Base-by-base conservation (phyloP, 1,140 invertebrate genomes). In the Antheraea pernyi region DNA sequence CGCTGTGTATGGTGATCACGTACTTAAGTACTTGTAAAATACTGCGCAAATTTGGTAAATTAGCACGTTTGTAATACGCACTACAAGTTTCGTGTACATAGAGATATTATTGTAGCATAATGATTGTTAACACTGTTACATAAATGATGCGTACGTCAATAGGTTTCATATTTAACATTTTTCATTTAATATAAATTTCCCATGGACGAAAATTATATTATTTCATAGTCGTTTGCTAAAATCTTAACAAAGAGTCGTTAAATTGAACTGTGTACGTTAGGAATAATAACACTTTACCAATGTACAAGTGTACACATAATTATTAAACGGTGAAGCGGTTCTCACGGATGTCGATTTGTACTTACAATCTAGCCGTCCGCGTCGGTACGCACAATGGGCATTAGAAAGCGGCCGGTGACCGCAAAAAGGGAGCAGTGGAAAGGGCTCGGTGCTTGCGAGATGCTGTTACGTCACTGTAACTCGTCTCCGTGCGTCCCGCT, bases 331-430 rank as follows among this genome's bases (percentile, higher is more conserved):
- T 68, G 63, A 72, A 77, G 73, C 66, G 75, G 81, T 85, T 89
- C 87, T 88, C 87, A 91, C 87, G 89, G 86, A 86, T 86, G 84
- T 82, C 78, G 83, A 82, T 82, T 67, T 65, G 76, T 80, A 80
- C 77, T 79, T 78, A 85, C 81, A 73, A 80, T 80, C 74, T 80
- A 77, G 77, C 79, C 72, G 77, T 80, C 79, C 81, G 78, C 22
- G 22, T 77, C 73, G 65, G 68, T 78, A 80, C 76, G 76, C 68
- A 89, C 89, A 91, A 91, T 91, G 77, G 79, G 74, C 81, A 86
- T 91, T 91, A 91, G 89, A 91, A 91, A 91, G 89, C 86, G 78
- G 73, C 80, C 78, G 71, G 84, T 82, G 84, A 87, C 87, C 87
- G 87, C 84, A 86, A 88, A 89, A 90, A 89, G 83, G 88, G 85